These are phyloP conservation scores for Caerostris darwini DNA, from an alignment of 1,140 invertebrate genomes.

Conservation along the genomic window DNA sequence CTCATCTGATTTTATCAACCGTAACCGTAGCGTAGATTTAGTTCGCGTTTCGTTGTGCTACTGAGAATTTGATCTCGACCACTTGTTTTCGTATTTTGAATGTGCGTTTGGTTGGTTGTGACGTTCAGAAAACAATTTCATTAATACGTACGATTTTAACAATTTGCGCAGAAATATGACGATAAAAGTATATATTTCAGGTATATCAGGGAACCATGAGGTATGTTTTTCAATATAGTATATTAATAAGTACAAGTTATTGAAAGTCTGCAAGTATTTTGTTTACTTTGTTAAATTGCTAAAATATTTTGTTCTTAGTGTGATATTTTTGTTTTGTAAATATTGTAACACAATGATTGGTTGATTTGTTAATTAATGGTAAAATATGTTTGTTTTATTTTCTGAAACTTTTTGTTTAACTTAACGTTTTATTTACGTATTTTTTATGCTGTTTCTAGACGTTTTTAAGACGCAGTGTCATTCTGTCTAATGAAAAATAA, in stretches of 20 bases:
- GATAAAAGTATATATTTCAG: slow-evolving; percentile 93
- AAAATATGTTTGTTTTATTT: no score
- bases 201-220: slow-evolving; percentile 95
- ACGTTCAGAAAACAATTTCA: slow-evolving; percentile 33
- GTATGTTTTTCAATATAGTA: slow-evolving; percentile 83
- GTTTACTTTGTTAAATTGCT: neutral
- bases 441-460: no score
- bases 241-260: neutral
- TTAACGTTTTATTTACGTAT: no score
- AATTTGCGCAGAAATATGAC: slow-evolving; percentile 85
- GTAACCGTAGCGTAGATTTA: slow-evolving; percentile 18
- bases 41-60: neutral
- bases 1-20: slow-evolving; percentile 28
- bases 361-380: no score
- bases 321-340: no score
- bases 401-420: no score
- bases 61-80: neutral
- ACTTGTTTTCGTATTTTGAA: slow-evolving; percentile 18
- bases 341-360: no score
- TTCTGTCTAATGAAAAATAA: no score
- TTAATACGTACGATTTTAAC: neutral
- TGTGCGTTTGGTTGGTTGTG: neutral
- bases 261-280: neutral
- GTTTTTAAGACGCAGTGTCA: no score
- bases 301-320: no score